Percentiles rank a stretch among this genome's conserved stretches.
phyloP scores from a whole-genome alignment of 2,888 invertebrate species.

The Ochropleura leucogaster region DNA sequence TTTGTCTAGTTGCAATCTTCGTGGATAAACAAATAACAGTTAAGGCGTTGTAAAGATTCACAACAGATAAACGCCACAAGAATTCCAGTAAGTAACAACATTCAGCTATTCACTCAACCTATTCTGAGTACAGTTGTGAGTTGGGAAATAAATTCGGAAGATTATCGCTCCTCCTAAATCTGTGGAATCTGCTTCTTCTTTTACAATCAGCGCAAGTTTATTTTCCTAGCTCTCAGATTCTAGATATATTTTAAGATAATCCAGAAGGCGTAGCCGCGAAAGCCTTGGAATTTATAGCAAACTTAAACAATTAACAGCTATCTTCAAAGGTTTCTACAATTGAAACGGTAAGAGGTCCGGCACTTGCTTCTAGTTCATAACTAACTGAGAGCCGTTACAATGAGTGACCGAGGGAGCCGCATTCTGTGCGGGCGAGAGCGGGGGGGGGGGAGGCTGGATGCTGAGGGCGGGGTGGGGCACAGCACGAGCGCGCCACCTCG shows the following conservation, averaged over 20 bases:
- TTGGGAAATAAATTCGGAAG: conserved; percentile 62
- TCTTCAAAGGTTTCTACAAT: conserved; percentile 73
- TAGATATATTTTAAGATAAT: conserved; percentile 57
- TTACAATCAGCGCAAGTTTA: conserved; percentile 60
- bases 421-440: conserved; percentile 68
- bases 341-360: conserved; percentile 75
- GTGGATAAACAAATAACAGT: conserved; percentile 48
- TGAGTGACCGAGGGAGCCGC: conserved; percentile 76
- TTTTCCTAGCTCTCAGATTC: conserved; percentile 52
- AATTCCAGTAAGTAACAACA: conserved; percentile 52
- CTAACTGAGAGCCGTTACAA: conserved; percentile 81
- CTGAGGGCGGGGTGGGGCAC: conserved; percentile 71
- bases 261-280: conserved; percentile 52
- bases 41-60: conserved; percentile 45
- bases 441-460: conserved; percentile 58
- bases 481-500: conserved; percentile 83
- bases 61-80: conserved; percentile 51
- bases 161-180: conserved; percentile 63
- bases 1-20: conserved; percentile 39
- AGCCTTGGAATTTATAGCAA: conserved; percentile 58
- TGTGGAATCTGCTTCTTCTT: conserved; percentile 59
- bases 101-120: conserved; percentile 46
- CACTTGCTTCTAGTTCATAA: conserved; percentile 76
- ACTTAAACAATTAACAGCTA: conserved; percentile 74
- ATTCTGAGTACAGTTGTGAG: conserved; percentile 54